Evolutionary conservation across 1,140 invertebrate genomes (phyloP), one percentile per base, ranked within the genome.

Genomic region (Hydropsyche tenuis): DNA sequence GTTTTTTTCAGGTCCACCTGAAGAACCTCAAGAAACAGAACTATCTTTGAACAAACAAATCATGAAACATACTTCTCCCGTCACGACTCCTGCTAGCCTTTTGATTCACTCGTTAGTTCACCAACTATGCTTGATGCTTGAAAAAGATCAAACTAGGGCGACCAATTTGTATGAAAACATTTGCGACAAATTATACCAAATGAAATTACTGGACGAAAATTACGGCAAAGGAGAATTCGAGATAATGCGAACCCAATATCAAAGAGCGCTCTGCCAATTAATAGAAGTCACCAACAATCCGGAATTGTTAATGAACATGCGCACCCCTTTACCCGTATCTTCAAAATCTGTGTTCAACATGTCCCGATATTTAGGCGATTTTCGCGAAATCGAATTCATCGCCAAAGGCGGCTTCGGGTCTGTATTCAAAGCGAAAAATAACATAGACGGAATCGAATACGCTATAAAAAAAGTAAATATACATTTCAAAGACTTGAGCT

Each of bases 401-500:
- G 92, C 90, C 27, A 86, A 85, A 73, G 94, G 94, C 60, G 93
- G 92, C 5, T 94, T 94, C 82, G 91, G 91, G 11, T 83, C 85
- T 76, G 91, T 87, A 3, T 86, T 82, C 76, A 85, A 85, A 81
- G 84, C 84, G 1, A 83, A 85, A 78, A 89, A 94, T 81, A 88
- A 90, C 78, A 79, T 95, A 0, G 94, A 95, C 81, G 88, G 89
- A 14, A 87, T 88, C 12, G 85, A 90, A 75, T 95, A 95, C 87
- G 94, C 94, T 11, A 86, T 95, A 1, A 95, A 95, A 81, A 93
- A 94, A 82, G 91, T 95, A 43, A 84, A 85, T 74, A 89, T 94
- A 45, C 86, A 85, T 74, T 89, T 88, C 43, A 85, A 85, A n/a
- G 85, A 85, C 73, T 82, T 90, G 0, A 84, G 89, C 73, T 86